Evolutionary conservation across 2,888 invertebrate genomes (phyloP).

Genomic region (Polydrusus cervinus): DNA sequence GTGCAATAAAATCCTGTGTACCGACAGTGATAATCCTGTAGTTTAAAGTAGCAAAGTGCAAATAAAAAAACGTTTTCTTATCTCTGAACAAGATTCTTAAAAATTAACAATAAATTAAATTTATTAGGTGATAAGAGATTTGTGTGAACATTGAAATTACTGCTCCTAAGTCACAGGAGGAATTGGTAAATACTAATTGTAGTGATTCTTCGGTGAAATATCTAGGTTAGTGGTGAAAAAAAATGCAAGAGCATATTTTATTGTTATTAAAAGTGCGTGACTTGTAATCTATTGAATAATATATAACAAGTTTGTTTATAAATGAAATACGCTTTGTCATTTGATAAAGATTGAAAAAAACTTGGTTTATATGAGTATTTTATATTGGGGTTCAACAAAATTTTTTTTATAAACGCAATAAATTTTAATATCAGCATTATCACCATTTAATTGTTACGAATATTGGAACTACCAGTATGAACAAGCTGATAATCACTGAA

Average conservation of each 20-base stretch:
- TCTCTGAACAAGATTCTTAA: neutral
- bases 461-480: no score
- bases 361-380: no score
- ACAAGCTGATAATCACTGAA: no score
- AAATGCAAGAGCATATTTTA: neutral
- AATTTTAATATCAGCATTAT: no score
- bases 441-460: no score
- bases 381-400: no score
- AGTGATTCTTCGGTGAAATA: neutral
- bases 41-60: neutral
- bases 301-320: no score
- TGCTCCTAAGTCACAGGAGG: neutral
- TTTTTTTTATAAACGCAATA: no score
- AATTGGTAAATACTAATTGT: constrained; percentile 6
- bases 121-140: constrained; percentile 10
- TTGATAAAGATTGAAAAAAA: neutral
- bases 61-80: constrained; percentile 1
- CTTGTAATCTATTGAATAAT: no score
- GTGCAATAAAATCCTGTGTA: constrained; percentile 10
- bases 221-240: neutral
- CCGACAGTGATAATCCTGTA: neutral
- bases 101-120: constrained; percentile 17
- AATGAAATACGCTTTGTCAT: neutral
- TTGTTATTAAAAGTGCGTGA: no score
- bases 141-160: neutral